A percentile compares a stretch with the other conserved stretches of the same genome.
phyloP scores from a whole-genome alignment of 2,113 vertebrate genomes.

The Dasyprocta punctata region DNA sequence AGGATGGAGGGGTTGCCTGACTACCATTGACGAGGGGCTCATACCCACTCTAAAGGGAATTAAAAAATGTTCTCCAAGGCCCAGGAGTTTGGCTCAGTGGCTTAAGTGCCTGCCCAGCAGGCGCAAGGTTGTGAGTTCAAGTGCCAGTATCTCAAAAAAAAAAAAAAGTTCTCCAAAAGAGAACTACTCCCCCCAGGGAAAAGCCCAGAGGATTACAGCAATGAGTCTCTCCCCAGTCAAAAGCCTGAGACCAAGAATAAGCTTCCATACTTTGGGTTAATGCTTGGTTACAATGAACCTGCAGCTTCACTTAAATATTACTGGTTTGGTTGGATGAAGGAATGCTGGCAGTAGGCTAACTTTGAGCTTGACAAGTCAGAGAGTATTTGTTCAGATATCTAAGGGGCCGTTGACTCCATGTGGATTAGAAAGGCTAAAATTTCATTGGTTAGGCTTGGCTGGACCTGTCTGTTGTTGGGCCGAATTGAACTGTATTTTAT shows the following conservation, averaged over 20 bases:
- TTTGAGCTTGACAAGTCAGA: slow-evolving; percentile 48
- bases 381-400: slow-evolving; percentile 29
- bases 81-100: too few species aligned
- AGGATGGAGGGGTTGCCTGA: background rate
- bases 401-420: slow-evolving; percentile 56
- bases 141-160: too few species aligned
- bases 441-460: slow-evolving; percentile 60
- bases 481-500: slow-evolving; percentile 31
- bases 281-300: background rate
- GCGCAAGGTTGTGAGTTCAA: too few species aligned
- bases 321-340: slow-evolving; percentile 22
- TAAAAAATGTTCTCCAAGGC: background rate
- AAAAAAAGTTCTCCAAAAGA: background rate
- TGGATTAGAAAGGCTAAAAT: slow-evolving; percentile 43
- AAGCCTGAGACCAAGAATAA: background rate
- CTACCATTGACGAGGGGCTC: background rate
- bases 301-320: background rate
- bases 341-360: background rate
- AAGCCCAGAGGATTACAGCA: background rate
- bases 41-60: background rate
- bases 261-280: background rate
- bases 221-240: slow-evolving; percentile 10
- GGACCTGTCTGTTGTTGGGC: slow-evolving; percentile 1
- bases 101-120: too few species aligned
- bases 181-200: background rate